A percentile compares a stretch with the other conserved stretches of the same genome.
Conservation (phyloP, 2,797 vertebrate species). For the Pseudomugil gertrudae region DNA sequence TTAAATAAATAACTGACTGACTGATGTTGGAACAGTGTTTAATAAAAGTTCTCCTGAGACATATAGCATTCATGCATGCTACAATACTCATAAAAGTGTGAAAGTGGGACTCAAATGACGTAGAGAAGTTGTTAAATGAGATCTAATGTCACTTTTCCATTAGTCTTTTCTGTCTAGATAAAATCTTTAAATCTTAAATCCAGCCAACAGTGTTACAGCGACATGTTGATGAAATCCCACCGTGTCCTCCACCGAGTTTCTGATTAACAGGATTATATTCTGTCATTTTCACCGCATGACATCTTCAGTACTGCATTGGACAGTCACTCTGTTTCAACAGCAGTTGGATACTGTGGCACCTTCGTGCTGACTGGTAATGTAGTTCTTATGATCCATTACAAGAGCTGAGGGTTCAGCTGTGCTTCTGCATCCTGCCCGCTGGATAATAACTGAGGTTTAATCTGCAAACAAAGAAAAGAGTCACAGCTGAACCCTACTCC, state of each 20-base stretch:
- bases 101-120: too few species aligned
- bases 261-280: background rate
- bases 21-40: too few species aligned
- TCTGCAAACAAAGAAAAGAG: constrained; percentile 10
- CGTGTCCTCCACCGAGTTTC: background rate
- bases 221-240: background rate
- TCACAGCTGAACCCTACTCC: constrained; percentile 25
- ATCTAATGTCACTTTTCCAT: background rate
- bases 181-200: background rate
- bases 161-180: background rate
- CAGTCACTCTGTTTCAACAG: constrained; percentile 27
- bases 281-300: constrained; percentile 5
- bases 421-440: constrained; percentile 28
- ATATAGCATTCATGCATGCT: too few species aligned
- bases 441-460: constrained; percentile 52
- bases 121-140: background rate
- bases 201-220: too few species aligned
- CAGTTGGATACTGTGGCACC: background rate
- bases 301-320: constrained; percentile 25
- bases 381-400: background rate
- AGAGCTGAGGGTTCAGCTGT: constrained; percentile 5
- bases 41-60: too few species aligned
- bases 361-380: background rate
- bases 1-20: too few species aligned
- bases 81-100: too few species aligned